A percentile compares a stretch with the other conserved stretches of the same genome.
These are phyloP conservation scores for Rugalucina vietnamica DNA, from an alignment of 2,888 invertebrate species.

Conservation along the genomic window DNA sequence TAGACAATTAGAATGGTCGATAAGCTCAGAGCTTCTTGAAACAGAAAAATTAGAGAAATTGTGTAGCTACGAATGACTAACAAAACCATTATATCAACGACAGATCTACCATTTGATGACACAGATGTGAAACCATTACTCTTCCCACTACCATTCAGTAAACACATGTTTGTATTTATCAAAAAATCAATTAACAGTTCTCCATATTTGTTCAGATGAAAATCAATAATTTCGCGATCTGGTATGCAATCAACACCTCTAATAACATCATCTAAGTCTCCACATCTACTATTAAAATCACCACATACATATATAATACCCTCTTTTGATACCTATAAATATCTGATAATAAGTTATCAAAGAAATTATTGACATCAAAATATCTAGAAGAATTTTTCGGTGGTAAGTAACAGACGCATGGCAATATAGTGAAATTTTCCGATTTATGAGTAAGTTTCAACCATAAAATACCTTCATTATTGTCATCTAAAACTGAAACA, in stretches of 20 bases:
- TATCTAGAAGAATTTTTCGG: constrained; percentile 30
- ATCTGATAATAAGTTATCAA: constrained; percentile 20
- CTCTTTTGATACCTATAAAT: constrained; percentile 18
- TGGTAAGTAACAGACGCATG: constrained; percentile 46
- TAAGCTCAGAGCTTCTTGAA: neutral
- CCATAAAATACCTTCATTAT: constrained; percentile 32
- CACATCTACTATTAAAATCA: constrained; percentile 46
- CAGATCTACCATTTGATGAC: constrained; percentile 23
- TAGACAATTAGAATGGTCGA: neutral
- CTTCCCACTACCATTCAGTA: constrained; percentile 39
- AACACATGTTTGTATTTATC: constrained; percentile 41
- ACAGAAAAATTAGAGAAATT: constrained; percentile 18
- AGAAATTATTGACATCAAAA: constrained; percentile 38
- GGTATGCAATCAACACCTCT: constrained; percentile 35
- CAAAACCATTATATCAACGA: constrained; percentile 34
- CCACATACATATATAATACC: constrained; percentile 34
- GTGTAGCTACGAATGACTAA: constrained; percentile 4
- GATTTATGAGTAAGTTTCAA: constrained; percentile 16
- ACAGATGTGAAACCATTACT: constrained; percentile 37
- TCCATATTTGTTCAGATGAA: constrained; percentile 35
- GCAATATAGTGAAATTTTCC: neutral
- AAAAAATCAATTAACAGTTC: constrained; percentile 39
- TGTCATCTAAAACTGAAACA: constrained; percentile 6
- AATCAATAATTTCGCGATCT: constrained; percentile 41
- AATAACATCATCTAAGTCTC: constrained; percentile 45